These are phyloP conservation scores for Syngnathus rostellatus DNA, from an alignment of 2,797 vertebrate genomes.

Conservation along the genomic window DNA sequence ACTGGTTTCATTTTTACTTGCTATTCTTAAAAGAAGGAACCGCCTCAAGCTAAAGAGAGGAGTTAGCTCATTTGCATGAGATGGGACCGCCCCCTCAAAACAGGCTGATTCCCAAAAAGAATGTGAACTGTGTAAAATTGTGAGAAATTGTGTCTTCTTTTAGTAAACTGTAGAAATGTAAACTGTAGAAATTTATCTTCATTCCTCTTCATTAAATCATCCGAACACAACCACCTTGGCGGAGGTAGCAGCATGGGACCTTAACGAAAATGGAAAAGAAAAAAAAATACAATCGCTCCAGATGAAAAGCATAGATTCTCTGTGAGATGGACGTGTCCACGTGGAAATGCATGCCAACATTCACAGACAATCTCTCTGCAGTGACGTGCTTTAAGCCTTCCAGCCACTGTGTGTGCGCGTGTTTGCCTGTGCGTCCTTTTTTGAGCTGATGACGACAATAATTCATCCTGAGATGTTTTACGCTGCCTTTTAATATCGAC, in stretches of 20 bases:
- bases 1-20: too few relatives aligned
- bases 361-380: slow-evolving; percentile 19
- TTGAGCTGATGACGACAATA: background rate
- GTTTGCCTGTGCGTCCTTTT: background rate
- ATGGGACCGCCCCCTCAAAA: too few relatives aligned
- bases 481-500: slow-evolving; percentile 3
- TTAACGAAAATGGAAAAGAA: background rate
- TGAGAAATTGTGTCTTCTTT: too few relatives aligned
- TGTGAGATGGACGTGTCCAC: background rate
- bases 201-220: background rate
- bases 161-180: too few relatives aligned
- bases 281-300: background rate
- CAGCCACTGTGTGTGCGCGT: too few relatives aligned
- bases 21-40: too few relatives aligned
- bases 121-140: too few relatives aligned
- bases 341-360: slow-evolving; percentile 3
- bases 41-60: too few relatives aligned
- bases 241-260: slow-evolving; percentile 1
- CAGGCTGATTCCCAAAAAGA: too few relatives aligned
- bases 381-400: slow-evolving; percentile 10
- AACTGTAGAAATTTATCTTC: background rate
- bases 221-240: background rate
- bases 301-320: background rate
- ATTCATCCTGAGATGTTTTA: background rate
- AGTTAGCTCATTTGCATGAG: too few relatives aligned